Evolutionary conservation across 2,888 invertebrate species (phyloP).

Genomic region (Mythimna impura): DNA sequence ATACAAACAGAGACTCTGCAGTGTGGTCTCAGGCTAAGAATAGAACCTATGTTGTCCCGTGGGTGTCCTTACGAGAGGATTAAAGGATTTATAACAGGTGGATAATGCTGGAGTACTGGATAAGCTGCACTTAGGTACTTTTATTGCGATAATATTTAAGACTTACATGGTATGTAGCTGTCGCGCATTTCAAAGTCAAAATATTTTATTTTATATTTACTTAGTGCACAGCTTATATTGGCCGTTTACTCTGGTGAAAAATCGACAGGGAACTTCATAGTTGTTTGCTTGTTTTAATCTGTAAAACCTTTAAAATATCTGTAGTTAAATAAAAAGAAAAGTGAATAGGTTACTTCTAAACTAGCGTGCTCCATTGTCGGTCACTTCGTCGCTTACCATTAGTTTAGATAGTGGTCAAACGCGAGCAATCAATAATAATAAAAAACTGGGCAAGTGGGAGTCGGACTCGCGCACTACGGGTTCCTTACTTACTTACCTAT

Average conservation of each 20-base stretch:
- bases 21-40: constrained; percentile 51
- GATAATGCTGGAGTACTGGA: constrained; percentile 4
- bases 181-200: not conserved
- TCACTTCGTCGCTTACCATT: too few species aligned
- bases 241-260: not conserved
- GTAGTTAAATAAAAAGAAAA: not conserved
- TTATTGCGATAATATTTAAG: constrained; percentile 15
- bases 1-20: constrained; percentile 23
- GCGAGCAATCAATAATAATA: too few species aligned
- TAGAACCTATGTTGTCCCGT: constrained; percentile 39
- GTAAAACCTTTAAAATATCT: too few species aligned
- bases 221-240: too few species aligned
- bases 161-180: constrained; percentile 8
- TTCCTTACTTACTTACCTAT: too few species aligned
- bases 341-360: too few species aligned
- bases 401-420: too few species aligned
- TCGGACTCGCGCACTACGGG: too few species aligned
- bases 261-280: not conserved
- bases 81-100: constrained; percentile 49
- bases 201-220: not conserved
- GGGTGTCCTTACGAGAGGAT: constrained; percentile 41
- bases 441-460: too few species aligned
- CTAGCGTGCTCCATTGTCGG: too few species aligned
- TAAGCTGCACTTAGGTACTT: constrained; percentile 29
- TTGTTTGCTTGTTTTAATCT: not conserved